phyloP scores from a whole-genome alignment of 2,113 vertebrate genomes.

The Tympanuchus pallidicinctus region DNA sequence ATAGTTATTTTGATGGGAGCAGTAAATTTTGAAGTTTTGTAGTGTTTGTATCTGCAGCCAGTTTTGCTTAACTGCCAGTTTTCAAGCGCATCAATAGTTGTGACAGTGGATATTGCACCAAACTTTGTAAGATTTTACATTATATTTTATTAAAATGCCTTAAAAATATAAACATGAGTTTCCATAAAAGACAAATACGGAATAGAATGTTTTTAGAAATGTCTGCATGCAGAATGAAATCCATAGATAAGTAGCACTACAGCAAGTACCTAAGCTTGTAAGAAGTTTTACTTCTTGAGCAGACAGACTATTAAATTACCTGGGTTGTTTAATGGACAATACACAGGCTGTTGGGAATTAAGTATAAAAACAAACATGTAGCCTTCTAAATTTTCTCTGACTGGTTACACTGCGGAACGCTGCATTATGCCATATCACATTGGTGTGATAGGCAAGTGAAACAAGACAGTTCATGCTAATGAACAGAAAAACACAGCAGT shows the following conservation, averaged over 20 bases:
- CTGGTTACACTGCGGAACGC: not conserved
- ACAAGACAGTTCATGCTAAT: conserved; percentile 38
- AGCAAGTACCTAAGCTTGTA: not conserved
- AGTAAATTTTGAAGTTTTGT: not conserved
- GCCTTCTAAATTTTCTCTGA: conserved; percentile 42
- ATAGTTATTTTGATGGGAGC: not conserved
- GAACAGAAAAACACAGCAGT: conserved; percentile 32
- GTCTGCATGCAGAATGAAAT: not conserved
- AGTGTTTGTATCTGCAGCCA: not conserved
- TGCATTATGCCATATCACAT: conserved; percentile 20
- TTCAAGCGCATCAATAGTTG: not conserved
- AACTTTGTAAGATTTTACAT: not conserved
- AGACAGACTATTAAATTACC: conserved; percentile 33
- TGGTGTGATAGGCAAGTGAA: not conserved
- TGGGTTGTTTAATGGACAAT: conserved; percentile 36
- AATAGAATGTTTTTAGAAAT: not conserved
- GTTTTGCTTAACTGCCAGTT: not conserved
- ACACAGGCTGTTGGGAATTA: conserved; percentile 26
- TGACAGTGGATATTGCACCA: not conserved
- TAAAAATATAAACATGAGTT: not conserved
- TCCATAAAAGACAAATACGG: not conserved
- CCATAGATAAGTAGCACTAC: not conserved
- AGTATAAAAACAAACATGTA: conserved; percentile 30
- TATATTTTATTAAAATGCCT: not conserved
- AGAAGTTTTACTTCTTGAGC: not conserved